phyloP scores from a whole-genome alignment of 2,113 vertebrate species.

The Perognathus longimembris region DNA sequence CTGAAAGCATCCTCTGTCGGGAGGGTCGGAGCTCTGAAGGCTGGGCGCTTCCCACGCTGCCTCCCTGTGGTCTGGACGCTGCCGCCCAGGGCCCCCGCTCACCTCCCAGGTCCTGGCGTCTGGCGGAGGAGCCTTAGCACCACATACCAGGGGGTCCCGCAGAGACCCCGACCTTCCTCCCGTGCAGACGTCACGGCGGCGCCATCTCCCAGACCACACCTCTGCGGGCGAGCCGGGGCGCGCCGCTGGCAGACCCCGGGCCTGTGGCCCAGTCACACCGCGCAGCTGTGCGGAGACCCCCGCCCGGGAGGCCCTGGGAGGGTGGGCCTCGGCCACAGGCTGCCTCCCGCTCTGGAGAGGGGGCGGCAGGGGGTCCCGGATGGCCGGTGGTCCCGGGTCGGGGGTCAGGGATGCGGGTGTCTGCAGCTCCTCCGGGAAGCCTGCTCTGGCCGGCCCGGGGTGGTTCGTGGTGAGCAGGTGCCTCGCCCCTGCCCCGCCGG shows the following conservation, averaged over 20 bases:
- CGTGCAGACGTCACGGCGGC: not conserved
- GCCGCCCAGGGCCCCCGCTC: no score
- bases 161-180: not conserved
- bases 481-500: fast-evolving
- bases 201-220: not conserved
- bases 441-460: not conserved
- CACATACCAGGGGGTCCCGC: no score
- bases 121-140: not conserved
- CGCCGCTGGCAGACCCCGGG: fast-evolving
- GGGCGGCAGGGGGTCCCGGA: not conserved
- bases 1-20: not conserved
- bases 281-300: not conserved
- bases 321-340: not conserved
- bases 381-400: no score
- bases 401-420: fast-evolving
- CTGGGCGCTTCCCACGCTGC: not conserved
- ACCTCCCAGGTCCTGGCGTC: not conserved
- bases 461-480: fast-evolving
- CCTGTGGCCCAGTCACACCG: not conserved
- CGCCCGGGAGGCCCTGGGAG: fast-evolving
- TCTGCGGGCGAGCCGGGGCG: no score
- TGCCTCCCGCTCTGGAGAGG: not conserved
- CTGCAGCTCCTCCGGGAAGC: not conserved
- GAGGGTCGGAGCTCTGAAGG: not conserved
- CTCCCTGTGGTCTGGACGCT: not conserved